These are phyloP conservation scores for Drosophila emarginata DNA, from an alignment of 2,888 invertebrate genomes.

Conservation along the genomic window DNA sequence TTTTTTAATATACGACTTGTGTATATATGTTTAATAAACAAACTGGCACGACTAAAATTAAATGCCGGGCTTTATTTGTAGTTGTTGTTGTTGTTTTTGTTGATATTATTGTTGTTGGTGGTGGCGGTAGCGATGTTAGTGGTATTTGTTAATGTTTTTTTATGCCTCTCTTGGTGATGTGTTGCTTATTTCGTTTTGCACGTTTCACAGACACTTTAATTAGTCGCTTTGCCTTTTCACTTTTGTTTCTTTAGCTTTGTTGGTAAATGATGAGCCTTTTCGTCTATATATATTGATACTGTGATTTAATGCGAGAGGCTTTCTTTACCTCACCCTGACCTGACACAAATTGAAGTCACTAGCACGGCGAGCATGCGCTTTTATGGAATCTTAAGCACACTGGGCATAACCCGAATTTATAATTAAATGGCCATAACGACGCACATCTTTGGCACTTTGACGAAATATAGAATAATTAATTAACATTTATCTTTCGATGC, in stretches of 20 bases:
- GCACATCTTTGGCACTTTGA: constrained; percentile 41
- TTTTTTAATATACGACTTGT: constrained; percentile 39
- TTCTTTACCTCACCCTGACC: constrained; percentile 16
- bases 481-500: constrained; percentile 41
- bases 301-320: neutral
- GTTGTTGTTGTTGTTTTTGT: constrained; percentile 35
- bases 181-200: constrained; percentile 60
- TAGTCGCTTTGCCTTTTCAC: constrained; percentile 61
- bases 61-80: constrained; percentile 55
- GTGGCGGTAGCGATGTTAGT: constrained; percentile 11
- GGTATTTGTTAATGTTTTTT: no score
- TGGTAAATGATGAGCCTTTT: no score
- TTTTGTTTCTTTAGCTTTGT: constrained; percentile 38
- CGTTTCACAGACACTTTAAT: constrained; percentile 55
- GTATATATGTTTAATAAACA: constrained; percentile 62
- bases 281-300: neutral
- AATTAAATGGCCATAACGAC: constrained; percentile 40
- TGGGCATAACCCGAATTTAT: constrained; percentile 52
- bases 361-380: constrained; percentile 30
- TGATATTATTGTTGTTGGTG: constrained; percentile 42
- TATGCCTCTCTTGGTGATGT: constrained; percentile 43
- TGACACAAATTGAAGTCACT: constrained; percentile 34
- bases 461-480: constrained; percentile 16
- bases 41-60: constrained; percentile 68
- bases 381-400: constrained; percentile 33